Conservation (phyloP, 30 jellyfish, hydroid and myxozoan genomes). For the Mastigias papua region DNA sequence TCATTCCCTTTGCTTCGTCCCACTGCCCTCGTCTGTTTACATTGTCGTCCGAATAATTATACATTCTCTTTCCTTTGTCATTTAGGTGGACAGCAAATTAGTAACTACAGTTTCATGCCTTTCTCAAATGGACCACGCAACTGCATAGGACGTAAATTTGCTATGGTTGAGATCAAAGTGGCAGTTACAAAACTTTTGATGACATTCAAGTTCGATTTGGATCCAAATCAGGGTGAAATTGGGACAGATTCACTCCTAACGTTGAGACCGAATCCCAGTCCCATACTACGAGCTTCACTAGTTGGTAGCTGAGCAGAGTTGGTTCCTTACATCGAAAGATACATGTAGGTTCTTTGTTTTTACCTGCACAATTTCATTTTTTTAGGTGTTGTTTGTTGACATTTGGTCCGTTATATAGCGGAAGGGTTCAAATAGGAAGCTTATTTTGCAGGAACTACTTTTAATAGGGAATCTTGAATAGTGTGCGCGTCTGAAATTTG, state of each 20-base stretch:
- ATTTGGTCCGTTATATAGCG: too few species aligned
- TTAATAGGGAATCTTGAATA: too few species aligned
- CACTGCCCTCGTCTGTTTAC: background rate
- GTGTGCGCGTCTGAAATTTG: too few species aligned
- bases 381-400: too few species aligned
- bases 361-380: too few species aligned
- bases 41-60: background rate
- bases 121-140: conserved; percentile 80
- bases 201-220: conserved; percentile 53
- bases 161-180: conserved; percentile 75
- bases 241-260: conserved; percentile 24
- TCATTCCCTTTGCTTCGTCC: background rate
- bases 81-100: conserved; percentile 19
- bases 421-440: too few species aligned
- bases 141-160: conserved; percentile 77
- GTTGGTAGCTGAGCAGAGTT: background rate
- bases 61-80: background rate
- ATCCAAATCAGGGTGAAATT: conserved; percentile 58
- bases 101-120: conserved; percentile 70
- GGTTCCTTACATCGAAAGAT: background rate
- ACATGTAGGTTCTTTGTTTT: too few species aligned
- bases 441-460: too few species aligned
- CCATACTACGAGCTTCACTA: conserved; percentile 35
- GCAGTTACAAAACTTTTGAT: conserved; percentile 49
- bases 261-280: conserved; percentile 57